These are phyloP conservation scores for Euwallacea similis DNA, from an alignment of 1,140 invertebrate genomes.

Conservation along the genomic window DNA sequence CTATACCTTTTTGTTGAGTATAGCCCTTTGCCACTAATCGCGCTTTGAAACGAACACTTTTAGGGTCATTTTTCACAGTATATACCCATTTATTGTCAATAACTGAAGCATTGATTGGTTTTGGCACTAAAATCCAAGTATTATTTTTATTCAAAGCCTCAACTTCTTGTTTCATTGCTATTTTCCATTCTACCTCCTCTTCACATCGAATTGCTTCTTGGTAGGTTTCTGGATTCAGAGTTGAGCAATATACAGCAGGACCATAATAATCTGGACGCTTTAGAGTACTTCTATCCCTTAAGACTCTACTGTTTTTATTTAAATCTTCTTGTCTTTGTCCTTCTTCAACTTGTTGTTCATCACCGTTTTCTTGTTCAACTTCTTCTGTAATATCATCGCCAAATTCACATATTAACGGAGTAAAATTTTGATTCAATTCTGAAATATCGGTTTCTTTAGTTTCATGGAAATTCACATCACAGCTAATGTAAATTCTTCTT, in stretches of 20 bases:
- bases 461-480: conserved; percentile 47
- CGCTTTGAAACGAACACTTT: background rate
- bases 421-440: conserved; percentile 10
- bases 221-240: conserved; percentile 10
- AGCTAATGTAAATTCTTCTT: conserved; percentile 40
- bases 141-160: too few species aligned
- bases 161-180: too few species aligned
- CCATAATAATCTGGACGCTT: too few species aligned
- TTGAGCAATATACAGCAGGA: background rate
- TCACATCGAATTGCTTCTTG: conserved; percentile 7
- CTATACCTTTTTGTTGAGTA: background rate
- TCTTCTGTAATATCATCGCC: conserved; percentile 33
- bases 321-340: background rate
- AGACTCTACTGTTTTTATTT: too few species aligned
- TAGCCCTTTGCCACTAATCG: conserved; percentile 2
- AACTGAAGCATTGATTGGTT: conserved; percentile 6
- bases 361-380: conserved; percentile 40
- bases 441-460: conserved; percentile 4
- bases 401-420: background rate
- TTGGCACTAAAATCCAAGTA: conserved; percentile 4
- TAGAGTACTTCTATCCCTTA: too few species aligned
- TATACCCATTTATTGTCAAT: background rate
- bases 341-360: conserved; percentile 42
- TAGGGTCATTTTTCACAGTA: too few species aligned
- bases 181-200: too few species aligned